Evolutionary conservation across 2,797 vertebrate genomes (phyloP).

Genomic region (Leptodactylus fallax): DNA sequence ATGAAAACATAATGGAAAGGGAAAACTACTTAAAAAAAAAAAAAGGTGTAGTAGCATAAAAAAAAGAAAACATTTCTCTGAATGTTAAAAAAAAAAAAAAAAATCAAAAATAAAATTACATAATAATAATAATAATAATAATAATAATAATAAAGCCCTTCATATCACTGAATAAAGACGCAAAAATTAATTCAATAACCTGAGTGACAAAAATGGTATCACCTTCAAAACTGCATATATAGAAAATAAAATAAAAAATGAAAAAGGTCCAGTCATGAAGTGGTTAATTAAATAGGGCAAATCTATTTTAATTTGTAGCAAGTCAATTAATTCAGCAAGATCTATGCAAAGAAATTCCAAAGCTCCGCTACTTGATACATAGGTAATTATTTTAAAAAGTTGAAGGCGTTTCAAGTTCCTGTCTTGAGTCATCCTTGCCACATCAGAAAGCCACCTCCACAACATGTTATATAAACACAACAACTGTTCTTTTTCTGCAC

Average conservation of each 20-base stretch:
- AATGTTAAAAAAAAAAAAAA: no score
- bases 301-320: neutral
- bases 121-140: no score
- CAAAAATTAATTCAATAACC: no score
- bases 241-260: neutral
- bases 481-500: neutral
- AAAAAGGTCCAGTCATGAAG: neutral
- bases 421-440: slow-evolving; percentile 56
- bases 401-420: slow-evolving; percentile 43
- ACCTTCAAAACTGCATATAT: no score
- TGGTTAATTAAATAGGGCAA: neutral
- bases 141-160: no score
- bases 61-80: no score
- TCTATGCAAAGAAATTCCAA: neutral
- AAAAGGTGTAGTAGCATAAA: no score
- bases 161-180: no score
- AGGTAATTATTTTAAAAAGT: slow-evolving; percentile 4
- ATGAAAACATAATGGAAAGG: no score
- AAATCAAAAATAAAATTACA: no score
- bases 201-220: no score
- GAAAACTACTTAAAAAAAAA: no score
- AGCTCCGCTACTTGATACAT: neutral
- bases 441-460: slow-evolving; percentile 47
- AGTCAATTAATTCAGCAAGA: slow-evolving; percentile 1
- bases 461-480: slow-evolving; percentile 4